Percentiles rank a stretch among this genome's conserved stretches.
phyloP scores from a whole-genome alignment of 2,888 invertebrate genomes.

The Portevinia maculata region DNA sequence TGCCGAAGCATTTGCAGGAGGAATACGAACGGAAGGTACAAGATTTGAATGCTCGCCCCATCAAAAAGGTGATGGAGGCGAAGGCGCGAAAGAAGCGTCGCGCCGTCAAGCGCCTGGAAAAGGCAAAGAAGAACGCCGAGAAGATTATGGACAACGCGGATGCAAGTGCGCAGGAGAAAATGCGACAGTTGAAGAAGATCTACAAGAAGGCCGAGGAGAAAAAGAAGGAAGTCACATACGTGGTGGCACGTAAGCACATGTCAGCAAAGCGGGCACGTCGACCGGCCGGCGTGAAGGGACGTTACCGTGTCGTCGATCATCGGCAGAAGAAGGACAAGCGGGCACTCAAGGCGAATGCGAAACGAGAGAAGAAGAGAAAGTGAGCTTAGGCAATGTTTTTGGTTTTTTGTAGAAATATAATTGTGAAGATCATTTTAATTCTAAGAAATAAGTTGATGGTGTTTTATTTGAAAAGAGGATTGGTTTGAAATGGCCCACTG shows the following conservation, averaged over 20 bases:
- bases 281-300: constrained; percentile 95
- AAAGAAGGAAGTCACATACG: constrained; percentile 95
- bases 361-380: constrained; percentile 77
- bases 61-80: constrained; percentile 99
- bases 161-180: constrained; percentile 96
- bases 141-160: constrained; percentile 95
- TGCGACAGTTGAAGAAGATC: constrained; percentile 93
- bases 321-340: constrained; percentile 97
- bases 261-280: constrained; percentile 90
- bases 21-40: constrained; percentile 92
- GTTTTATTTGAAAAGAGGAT: neutral
- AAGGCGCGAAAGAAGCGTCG: constrained; percentile 98
- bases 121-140: constrained; percentile 97
- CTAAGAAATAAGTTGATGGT: constrained; percentile 14
- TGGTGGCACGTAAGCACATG: constrained; percentile 95
- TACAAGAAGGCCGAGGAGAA: constrained; percentile 95
- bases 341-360: constrained; percentile 82
- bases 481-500: no score
- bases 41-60: constrained; percentile 96
- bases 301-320: constrained; percentile 96
- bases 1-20: constrained; percentile 92
- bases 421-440: constrained; percentile 12
- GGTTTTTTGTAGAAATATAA: constrained; percentile 55
- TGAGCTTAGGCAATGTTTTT: constrained; percentile 48
- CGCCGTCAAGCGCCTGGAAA: constrained; percentile 92